A percentile compares a stretch with the other conserved stretches of the same genome.
phyloP scores from a whole-genome alignment of 2,797 vertebrate genomes.

The Gorsachius magnificus region DNA sequence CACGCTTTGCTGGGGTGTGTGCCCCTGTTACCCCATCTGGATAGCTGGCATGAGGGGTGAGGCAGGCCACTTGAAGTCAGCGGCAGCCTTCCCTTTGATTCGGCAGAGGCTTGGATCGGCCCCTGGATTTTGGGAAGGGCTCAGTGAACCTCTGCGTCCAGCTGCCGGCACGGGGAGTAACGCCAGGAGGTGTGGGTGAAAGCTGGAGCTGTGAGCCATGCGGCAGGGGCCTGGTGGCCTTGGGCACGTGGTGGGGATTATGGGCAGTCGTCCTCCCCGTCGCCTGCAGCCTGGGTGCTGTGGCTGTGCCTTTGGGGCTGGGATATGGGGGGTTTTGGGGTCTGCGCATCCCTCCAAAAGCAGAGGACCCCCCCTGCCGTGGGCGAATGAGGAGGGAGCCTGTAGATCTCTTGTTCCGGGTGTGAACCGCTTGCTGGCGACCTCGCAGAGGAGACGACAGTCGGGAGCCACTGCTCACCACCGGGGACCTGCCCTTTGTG shows the following conservation, averaged over 20 bases:
- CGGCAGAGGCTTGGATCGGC: accelerated
- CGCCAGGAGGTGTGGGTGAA: neutral
- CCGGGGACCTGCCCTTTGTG: neutral
- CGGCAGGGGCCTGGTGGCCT: neutral
- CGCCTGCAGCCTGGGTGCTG: neutral
- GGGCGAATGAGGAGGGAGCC: neutral
- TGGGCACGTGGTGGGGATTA: constrained; percentile 41
- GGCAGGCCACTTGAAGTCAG: neutral
- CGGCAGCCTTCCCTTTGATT: neutral
- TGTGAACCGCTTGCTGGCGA: accelerated
- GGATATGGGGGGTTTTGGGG: neutral
- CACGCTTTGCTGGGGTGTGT: accelerated
- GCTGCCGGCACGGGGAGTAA: neutral
- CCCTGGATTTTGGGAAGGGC: constrained; percentile 1
- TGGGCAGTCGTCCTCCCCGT: neutral
- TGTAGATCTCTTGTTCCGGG: accelerated
- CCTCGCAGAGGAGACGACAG: accelerated
- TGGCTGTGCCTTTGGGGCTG: neutral
- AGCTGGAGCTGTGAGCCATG: neutral
- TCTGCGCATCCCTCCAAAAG: neutral
- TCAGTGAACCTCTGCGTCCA: neutral
- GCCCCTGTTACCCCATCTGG: neutral
- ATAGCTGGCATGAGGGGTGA: accelerated
- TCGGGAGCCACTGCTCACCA: accelerated
- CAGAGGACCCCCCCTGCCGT: accelerated